Conservation (phyloP, 2,797 vertebrate genomes). For the Myotis daubentonii region DNA sequence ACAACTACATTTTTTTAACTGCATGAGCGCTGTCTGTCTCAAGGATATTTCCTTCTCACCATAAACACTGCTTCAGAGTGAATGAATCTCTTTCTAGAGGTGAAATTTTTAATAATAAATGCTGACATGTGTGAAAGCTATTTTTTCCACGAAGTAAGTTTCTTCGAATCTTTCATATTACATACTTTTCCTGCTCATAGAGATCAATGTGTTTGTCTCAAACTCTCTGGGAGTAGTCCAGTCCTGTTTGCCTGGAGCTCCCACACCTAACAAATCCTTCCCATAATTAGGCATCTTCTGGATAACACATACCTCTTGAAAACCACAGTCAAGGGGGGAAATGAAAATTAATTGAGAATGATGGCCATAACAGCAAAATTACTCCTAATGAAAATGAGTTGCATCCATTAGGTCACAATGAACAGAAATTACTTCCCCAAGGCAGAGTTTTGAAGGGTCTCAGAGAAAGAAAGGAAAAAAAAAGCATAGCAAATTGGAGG, state of each 20-base stretch:
- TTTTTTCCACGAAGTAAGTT: not conserved
- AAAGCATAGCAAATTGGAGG: not conserved
- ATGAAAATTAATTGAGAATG: slow-evolving; percentile 43
- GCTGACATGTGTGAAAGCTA: not conserved
- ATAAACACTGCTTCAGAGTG: not conserved
- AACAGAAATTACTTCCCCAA: not conserved
- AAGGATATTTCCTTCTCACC: not conserved
- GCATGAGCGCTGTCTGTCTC: not conserved
- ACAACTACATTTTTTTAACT: not conserved
- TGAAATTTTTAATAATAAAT: not conserved
- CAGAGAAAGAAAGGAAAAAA: not conserved
- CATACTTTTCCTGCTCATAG: not conserved
- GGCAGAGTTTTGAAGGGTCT: not conserved
- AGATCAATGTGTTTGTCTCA: not conserved
- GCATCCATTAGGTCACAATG: not conserved
- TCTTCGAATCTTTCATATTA: not conserved
- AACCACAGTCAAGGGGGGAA: not conserved
- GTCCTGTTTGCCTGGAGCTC: not conserved
- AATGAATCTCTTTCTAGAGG: not conserved
- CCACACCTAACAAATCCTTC: not conserved
- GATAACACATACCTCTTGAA: not conserved
- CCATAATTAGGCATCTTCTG: not conserved
- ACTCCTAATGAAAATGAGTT: slow-evolving; percentile 31
- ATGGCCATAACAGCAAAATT: not conserved
- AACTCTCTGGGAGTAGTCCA: not conserved